Conservation (phyloP, 2,113 vertebrate species). For the Alethe castanea region DNA sequence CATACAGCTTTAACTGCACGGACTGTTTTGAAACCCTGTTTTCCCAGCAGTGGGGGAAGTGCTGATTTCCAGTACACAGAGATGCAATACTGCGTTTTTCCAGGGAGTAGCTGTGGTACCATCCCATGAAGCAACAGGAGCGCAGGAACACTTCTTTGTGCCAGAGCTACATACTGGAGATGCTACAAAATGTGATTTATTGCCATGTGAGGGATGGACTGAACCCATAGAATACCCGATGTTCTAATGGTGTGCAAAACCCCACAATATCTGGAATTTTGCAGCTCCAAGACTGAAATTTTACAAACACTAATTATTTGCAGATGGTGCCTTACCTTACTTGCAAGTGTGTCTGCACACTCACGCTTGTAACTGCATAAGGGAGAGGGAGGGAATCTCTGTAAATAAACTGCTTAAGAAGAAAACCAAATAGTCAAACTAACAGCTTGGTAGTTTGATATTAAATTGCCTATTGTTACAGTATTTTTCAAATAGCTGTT, state of each 20-base stretch:
- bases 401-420: constrained; percentile 61
- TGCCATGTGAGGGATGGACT: background rate
- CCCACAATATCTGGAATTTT: background rate
- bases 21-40: background rate
- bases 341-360: background rate
- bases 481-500: constrained; percentile 75
- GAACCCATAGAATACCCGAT: background rate
- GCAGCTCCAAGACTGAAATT: background rate
- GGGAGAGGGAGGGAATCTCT: constrained; percentile 27
- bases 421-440: constrained; percentile 55
- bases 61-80: background rate
- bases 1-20: background rate
- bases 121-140: background rate
- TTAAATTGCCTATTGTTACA: constrained; percentile 67
- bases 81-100: rapidly evolving
- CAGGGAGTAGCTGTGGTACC: background rate
- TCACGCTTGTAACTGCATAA: background rate
- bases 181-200: background rate
- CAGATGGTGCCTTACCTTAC: background rate
- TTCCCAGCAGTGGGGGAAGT: background rate
- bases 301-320: background rate
- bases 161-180: background rate
- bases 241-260: background rate
- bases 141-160: background rate
- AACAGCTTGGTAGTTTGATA: constrained; percentile 69